A percentile compares a stretch with the other conserved stretches of the same genome.
phyloP scores from a whole-genome alignment of 1,140 invertebrate species.

The Drosophila ohnishii region DNA sequence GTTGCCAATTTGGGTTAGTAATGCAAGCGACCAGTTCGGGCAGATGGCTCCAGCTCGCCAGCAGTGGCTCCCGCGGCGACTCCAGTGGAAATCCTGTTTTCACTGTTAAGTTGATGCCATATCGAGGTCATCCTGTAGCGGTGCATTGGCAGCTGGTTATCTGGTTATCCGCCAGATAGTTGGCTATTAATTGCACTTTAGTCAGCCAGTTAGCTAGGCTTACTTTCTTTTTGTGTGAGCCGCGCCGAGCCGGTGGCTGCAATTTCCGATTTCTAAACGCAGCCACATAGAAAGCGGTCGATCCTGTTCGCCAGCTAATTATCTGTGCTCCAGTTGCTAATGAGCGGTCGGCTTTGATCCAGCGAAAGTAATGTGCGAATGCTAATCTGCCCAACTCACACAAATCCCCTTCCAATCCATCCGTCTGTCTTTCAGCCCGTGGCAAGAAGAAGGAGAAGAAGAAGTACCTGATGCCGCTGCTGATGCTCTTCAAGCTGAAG shows the following conservation, averaged over 20 bases:
- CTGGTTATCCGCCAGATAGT: conserved; percentile 41
- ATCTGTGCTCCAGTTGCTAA: conserved; percentile 74
- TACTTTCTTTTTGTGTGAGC: conserved; percentile 70
- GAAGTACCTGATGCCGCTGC: conserved; percentile 89
- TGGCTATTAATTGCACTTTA: conserved; percentile 74
- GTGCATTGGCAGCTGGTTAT: conserved; percentile 66
- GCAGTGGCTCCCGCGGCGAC: neutral
- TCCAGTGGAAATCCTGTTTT: conserved; percentile 74
- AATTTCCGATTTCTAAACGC: conserved; percentile 72
- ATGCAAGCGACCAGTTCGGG: conserved; percentile 62
- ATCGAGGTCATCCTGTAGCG: conserved; percentile 76
- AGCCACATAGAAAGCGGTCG: conserved; percentile 73
- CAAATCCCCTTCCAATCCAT: neutral
- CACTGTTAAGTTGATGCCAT: conserved; percentile 67
- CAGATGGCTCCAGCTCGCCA: conserved; percentile 22
- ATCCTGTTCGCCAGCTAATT: conserved; percentile 72
- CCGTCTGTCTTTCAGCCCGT: conserved; percentile 84
- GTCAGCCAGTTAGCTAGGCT: conserved; percentile 63
- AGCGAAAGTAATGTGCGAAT: conserved; percentile 71
- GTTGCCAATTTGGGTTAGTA: conserved; percentile 72
- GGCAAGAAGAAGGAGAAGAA: conserved; percentile 89
- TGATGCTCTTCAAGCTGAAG: conserved; percentile 91
- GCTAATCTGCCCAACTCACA: conserved; percentile 13
- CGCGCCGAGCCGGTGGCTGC: conserved; percentile 21
- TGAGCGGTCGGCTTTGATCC: conserved; percentile 55